Conservation (phyloP, 2,113 vertebrate species). For the Cynocephalus volans region DNA sequence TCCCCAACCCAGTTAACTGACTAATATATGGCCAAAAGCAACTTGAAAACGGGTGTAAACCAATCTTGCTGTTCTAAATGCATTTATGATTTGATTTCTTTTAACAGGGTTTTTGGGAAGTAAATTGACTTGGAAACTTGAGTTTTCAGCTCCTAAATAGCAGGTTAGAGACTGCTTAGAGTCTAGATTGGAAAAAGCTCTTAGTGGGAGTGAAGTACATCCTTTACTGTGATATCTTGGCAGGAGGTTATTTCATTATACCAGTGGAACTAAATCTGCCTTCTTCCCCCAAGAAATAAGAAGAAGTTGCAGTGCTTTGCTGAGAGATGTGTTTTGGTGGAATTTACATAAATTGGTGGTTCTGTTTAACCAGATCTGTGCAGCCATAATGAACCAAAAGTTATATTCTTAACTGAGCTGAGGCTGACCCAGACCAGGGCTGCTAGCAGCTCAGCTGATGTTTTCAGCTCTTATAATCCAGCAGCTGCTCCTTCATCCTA, state of each 20-base stretch:
- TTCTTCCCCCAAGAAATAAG: background rate
- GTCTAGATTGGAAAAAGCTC: constrained; percentile 5
- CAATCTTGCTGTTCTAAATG: background rate
- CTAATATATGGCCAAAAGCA: constrained; percentile 1
- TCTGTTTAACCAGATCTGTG: background rate
- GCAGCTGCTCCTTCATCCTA: background rate
- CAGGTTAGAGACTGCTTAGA: background rate
- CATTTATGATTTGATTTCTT: constrained; percentile 53
- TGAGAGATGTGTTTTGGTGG: background rate
- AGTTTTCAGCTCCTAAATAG: constrained; percentile 43
- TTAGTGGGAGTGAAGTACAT: background rate
- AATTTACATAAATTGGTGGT: background rate
- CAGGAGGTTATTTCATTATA: background rate
- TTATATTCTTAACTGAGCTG: background rate
- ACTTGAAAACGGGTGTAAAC: background rate
- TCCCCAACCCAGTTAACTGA: constrained; percentile 26
- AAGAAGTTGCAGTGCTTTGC: background rate
- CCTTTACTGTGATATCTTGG: background rate
- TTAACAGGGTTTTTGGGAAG: constrained; percentile 48
- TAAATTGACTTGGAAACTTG: constrained; percentile 33
- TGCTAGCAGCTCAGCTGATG: background rate
- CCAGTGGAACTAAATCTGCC: background rate
- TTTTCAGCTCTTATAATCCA: background rate
- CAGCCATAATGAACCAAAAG: constrained; percentile 6
- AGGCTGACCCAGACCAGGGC: background rate